These are phyloP conservation scores for Dendrocopos noguchii DNA, from an alignment of 2,113 vertebrate genomes.

Conservation along the genomic window DNA sequence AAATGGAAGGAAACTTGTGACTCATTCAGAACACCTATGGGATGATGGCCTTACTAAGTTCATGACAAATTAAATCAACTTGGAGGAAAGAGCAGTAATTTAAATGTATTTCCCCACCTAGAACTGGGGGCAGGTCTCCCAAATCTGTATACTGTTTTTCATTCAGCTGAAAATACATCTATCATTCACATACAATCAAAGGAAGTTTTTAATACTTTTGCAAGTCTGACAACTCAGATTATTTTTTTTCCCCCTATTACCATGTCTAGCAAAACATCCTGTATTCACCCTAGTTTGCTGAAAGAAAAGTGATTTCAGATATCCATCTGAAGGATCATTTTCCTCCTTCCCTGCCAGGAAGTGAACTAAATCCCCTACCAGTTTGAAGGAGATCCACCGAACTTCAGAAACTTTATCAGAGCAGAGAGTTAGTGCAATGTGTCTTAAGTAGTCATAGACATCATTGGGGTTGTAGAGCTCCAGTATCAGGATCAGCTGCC, in stretches of 20 bases:
- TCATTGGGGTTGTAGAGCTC: conserved; percentile 77
- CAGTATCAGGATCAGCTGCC: conserved; percentile 79
- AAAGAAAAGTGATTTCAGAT: not conserved
- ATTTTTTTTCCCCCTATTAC: not conserved
- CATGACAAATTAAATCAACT: not conserved
- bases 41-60: not conserved
- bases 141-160: not conserved
- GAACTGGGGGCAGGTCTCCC: not conserved
- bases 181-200: not conserved
- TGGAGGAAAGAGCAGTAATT: not conserved
- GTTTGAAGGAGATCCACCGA: conserved; percentile 79
- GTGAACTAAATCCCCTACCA: conserved; percentile 69
- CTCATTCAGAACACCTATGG: not conserved
- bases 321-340: not conserved
- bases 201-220: not conserved
- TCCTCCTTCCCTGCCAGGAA: not conserved
- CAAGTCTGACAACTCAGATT: not conserved
- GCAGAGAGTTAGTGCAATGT: conserved; percentile 76
- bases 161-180: not conserved
- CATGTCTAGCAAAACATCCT: not conserved
- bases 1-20: not conserved
- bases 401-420: conserved; percentile 80
- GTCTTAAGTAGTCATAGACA: conserved; percentile 74
- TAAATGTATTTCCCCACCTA: rapidly evolving
- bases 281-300: not conserved